Conservation (phyloP, 2,797 vertebrate species). For the Cryptoblepharus egeriae region DNA sequence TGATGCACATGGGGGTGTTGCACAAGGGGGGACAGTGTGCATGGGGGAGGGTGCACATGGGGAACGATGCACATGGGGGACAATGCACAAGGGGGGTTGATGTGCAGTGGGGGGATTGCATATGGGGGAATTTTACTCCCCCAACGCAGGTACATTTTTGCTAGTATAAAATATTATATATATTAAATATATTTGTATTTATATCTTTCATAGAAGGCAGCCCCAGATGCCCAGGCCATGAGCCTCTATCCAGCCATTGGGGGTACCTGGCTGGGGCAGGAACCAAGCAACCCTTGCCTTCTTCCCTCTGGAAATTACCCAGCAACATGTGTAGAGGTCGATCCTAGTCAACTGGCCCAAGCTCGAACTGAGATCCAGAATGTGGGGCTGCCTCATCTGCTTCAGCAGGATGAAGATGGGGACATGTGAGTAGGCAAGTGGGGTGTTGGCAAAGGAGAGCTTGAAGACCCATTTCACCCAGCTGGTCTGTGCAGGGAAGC, state of each 20-base stretch:
- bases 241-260: conserved; percentile 21
- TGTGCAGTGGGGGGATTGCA: no score
- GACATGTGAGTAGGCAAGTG: conserved; percentile 82
- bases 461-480: neutral
- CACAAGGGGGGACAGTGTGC: no score
- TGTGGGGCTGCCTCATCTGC: conserved; percentile 81
- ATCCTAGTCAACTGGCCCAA: conserved; percentile 78
- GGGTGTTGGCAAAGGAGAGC: neutral
- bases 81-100: no score
- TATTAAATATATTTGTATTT: no score
- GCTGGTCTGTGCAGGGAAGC: no score
- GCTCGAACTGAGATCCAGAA: conserved; percentile 79
- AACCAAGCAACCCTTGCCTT: neutral
- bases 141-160: no score
- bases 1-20: no score
- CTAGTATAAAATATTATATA: no score
- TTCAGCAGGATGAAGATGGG: conserved; percentile 88
- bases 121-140: no score
- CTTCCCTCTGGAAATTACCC: conserved; percentile 27
- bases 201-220: conserved; percentile 45
- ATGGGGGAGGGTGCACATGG: no score
- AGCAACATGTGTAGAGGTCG: conserved; percentile 47
- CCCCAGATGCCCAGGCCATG: conserved; percentile 10
- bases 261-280: neutral
- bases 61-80: no score